phyloP scores from a whole-genome alignment of 2,888 invertebrate genomes.

The Protula sp. region DNA sequence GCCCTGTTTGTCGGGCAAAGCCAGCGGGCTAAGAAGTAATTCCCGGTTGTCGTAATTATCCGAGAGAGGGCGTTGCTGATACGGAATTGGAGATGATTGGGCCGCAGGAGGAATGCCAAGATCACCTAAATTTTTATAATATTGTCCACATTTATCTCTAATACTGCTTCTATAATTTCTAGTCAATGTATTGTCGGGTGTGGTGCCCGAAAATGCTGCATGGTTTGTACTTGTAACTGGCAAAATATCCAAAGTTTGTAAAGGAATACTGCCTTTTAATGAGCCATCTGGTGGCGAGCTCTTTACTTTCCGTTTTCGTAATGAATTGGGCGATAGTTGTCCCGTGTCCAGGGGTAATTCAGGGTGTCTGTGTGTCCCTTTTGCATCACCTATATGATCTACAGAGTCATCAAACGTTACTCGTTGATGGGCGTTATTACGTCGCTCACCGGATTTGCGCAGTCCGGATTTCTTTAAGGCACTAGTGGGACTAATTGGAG shows the following conservation, averaged over 20 bases:
- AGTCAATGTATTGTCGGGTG: conserved; percentile 21
- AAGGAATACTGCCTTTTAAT: background rate
- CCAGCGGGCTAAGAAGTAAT: background rate
- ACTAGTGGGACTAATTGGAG: conserved; percentile 6
- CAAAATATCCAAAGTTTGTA: background rate
- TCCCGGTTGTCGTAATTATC: background rate
- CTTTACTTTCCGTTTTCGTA: background rate
- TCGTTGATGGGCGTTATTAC: conserved; percentile 23
- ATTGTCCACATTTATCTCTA: conserved; percentile 31
- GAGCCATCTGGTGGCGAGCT: background rate
- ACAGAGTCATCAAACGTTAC: conserved; percentile 41
- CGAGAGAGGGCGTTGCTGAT: background rate
- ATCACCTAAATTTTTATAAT: conserved; percentile 14
- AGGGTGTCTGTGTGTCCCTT: background rate
- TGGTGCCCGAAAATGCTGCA: background rate
- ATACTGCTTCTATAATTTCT: conserved; percentile 33
- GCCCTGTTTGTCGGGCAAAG: background rate
- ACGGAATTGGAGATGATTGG: conserved; percentile 13
- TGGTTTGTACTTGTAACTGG: background rate
- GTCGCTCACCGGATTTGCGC: conserved; percentile 2
- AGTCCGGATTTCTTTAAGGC: conserved; percentile 1
- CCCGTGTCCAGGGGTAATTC: background rate
- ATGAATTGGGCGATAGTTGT: background rate
- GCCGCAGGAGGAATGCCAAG: conserved; percentile 10
- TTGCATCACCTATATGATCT: conserved; percentile 8